Percentiles rank a stretch among this genome's conserved stretches.
Evolutionary conservation across 2,888 invertebrate genomes (phyloP).

Genomic region (Coleophora flavipennella): DNA sequence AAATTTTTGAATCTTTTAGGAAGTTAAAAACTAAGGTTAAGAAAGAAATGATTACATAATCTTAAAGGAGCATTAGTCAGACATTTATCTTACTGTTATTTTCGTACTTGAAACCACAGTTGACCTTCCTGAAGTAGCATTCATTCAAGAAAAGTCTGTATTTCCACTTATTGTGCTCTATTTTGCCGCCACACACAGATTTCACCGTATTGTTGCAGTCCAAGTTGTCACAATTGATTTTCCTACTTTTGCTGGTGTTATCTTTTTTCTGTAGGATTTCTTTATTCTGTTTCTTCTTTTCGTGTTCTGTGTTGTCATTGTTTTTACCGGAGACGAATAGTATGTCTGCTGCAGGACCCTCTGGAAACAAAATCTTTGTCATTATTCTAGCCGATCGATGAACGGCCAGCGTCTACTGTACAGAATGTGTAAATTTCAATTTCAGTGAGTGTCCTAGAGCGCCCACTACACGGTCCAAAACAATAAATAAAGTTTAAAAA

Average conservation of each 20-base stretch:
- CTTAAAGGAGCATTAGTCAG: neutral
- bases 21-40: too few species aligned
- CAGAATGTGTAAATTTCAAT: too few species aligned
- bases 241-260: neutral
- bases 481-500: too few species aligned
- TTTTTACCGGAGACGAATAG: slow-evolving; percentile 44
- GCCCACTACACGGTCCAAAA: too few species aligned
- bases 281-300: slow-evolving; percentile 8
- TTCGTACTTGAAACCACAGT: slow-evolving; percentile 42
- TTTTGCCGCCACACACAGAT: slow-evolving; percentile 41
- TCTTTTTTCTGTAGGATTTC: slow-evolving; percentile 2
- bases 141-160: slow-evolving; percentile 50
- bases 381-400: too few species aligned
- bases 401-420: too few species aligned
- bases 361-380: slow-evolving; percentile 18
- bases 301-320: slow-evolving; percentile 24
- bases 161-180: slow-evolving; percentile 27
- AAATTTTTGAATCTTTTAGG: too few species aligned
- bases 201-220: slow-evolving; percentile 35
- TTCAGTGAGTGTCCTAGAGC: too few species aligned
- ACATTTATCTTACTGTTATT: slow-evolving; percentile 50
- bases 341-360: slow-evolving; percentile 28
- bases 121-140: slow-evolving; percentile 54
- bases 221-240: slow-evolving; percentile 33
- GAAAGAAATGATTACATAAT: neutral